Evolutionary conservation across 2,888 invertebrate genomes (phyloP).

Genomic region (Protonemura montana): DNA sequence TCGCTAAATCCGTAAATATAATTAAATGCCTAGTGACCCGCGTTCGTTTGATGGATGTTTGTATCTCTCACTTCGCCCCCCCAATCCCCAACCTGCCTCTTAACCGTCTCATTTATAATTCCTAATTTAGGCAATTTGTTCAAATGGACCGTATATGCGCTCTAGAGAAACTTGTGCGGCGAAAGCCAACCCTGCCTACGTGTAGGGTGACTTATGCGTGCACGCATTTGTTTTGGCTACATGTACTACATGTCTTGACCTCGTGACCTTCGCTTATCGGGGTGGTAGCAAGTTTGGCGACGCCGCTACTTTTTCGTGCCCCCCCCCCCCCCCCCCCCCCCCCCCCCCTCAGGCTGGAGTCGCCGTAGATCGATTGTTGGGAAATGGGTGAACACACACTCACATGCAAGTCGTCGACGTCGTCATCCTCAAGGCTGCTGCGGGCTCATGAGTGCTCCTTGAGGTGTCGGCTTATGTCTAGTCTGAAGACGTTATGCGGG

Average conservation of each 20-base stretch:
- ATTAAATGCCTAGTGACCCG: background rate
- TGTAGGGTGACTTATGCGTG: background rate
- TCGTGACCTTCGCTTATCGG: constrained; percentile 13
- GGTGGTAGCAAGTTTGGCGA: background rate
- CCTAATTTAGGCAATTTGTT: background rate
- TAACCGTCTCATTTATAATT: background rate
- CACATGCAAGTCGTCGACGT: background rate
- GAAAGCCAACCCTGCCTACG: background rate
- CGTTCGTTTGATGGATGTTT: background rate
- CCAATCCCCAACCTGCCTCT: background rate
- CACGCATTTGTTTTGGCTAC: background rate
- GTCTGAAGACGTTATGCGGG: background rate
- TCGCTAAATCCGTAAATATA: background rate
- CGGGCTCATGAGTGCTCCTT: background rate
- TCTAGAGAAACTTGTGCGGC: no score
- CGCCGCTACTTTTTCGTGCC: background rate
- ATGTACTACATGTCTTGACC: constrained; percentile 18
- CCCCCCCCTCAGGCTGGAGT: background rate
- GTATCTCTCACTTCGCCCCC: background rate
- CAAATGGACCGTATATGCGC: no score
- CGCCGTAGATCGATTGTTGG: background rate
- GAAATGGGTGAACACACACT: background rate
- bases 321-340: background rate
- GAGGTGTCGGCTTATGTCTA: background rate
- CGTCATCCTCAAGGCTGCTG: background rate